A percentile compares a stretch with the other conserved stretches of the same genome.
Evolutionary conservation across 2,888 invertebrate genomes (phyloP).

Genomic region (Leucophenga maculata): DNA sequence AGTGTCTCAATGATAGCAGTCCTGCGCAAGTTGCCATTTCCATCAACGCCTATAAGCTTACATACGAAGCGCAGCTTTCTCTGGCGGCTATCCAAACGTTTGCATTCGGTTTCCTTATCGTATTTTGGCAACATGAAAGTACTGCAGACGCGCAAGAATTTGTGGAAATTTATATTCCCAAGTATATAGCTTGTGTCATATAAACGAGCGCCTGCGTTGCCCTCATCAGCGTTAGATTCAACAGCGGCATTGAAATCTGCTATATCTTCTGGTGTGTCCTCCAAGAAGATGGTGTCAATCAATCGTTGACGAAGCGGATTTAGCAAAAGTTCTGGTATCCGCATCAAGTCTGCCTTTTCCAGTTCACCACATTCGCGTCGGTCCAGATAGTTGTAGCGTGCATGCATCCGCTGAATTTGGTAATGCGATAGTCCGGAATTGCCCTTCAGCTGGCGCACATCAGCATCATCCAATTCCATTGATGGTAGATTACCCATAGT

Average conservation of each 20-base stretch:
- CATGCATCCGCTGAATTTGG: constrained; percentile 4
- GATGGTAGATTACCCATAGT: background rate
- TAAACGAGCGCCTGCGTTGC: too few species aligned
- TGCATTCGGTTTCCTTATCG: background rate
- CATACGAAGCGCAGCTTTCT: background rate
- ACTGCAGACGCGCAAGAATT: background rate
- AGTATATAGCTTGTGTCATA: too few species aligned
- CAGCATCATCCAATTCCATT: background rate
- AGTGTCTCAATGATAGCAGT: background rate
- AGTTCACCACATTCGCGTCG: constrained; percentile 45
- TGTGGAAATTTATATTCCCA: background rate
- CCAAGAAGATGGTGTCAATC: constrained; percentile 46
- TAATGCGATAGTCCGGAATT: background rate
- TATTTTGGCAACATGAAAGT: background rate
- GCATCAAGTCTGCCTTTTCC: constrained; percentile 46
- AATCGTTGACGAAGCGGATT: constrained; percentile 47
- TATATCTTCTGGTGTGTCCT: background rate
- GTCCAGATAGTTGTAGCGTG: constrained; percentile 26
- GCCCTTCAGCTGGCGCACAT: background rate
- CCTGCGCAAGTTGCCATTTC: background rate
- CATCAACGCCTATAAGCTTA: background rate
- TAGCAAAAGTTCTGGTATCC: constrained; percentile 45
- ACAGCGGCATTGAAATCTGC: too few species aligned
- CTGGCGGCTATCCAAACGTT: background rate
- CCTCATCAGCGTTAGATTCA: too few species aligned